Evolutionary conservation across 2,888 invertebrate genomes (phyloP).

Genomic region (Phyto melanocephala): DNA sequence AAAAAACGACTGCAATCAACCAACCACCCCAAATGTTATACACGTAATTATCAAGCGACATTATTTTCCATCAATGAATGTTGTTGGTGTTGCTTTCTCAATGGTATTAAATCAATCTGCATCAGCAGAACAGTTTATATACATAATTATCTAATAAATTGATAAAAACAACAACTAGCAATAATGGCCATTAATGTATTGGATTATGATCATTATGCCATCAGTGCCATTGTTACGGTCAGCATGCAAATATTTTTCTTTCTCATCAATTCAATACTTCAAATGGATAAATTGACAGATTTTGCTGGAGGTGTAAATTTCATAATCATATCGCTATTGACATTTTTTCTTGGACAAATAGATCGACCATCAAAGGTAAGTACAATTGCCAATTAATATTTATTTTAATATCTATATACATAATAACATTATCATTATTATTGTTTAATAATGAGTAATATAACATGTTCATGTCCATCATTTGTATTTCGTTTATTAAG

Average conservation of each 20-base stretch:
- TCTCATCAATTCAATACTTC: slow-evolving; percentile 89
- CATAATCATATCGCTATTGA: slow-evolving; percentile 91
- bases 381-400: slow-evolving; percentile 8
- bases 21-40: background rate
- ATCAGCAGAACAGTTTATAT: background rate
- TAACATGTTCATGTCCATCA: too few species aligned
- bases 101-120: background rate
- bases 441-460: too few species aligned
- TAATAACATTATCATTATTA: too few species aligned
- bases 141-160: background rate
- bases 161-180: slow-evolving; percentile 5
- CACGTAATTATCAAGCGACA: background rate
- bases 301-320: slow-evolving; percentile 97
- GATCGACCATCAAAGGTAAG: slow-evolving; percentile 83
- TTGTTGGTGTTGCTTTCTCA: background rate
- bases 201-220: slow-evolving; percentile 91
- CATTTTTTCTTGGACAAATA: slow-evolving; percentile 91
- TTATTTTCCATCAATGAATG: background rate
- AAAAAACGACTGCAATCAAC: background rate
- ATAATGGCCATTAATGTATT: slow-evolving; percentile 80
- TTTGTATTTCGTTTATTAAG: too few species aligned
- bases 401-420: too few species aligned
- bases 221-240: slow-evolving; percentile 91
- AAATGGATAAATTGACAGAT: slow-evolving; percentile 94
- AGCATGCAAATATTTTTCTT: slow-evolving; percentile 93